phyloP scores from a whole-genome alignment of 2,888 invertebrate genomes.

The Meloe dianella region DNA sequence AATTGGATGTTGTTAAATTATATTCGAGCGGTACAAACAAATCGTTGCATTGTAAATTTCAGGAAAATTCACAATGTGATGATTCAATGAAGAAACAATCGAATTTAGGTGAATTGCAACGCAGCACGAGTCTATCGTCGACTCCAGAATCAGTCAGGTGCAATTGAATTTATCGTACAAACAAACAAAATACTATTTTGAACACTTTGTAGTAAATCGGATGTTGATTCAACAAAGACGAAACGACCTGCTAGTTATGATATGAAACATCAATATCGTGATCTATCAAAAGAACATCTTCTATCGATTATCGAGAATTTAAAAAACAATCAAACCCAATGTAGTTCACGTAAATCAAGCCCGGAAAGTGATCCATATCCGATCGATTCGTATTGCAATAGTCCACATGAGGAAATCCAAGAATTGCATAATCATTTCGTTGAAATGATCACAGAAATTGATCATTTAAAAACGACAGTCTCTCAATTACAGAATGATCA shows the following conservation, averaged over 20 bases:
- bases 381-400: slow-evolving; percentile 27
- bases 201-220: background rate
- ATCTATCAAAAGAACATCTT: slow-evolving; percentile 21
- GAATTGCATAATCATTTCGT: slow-evolving; percentile 30
- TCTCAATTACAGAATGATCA: slow-evolving; percentile 23
- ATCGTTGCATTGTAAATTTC: slow-evolving; percentile 13
- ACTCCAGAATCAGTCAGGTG: slow-evolving; percentile 15
- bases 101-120: slow-evolving; percentile 14
- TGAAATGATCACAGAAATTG: slow-evolving; percentile 31
- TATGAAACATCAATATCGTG: slow-evolving; percentile 21
- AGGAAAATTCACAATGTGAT: slow-evolving; percentile 8
- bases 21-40: slow-evolving; percentile 21
- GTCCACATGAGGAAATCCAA: slow-evolving; percentile 33
- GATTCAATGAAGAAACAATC: background rate
- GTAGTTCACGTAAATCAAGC: slow-evolving; percentile 27
- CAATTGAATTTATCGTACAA: background rate
- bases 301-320: slow-evolving; percentile 27
- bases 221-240: background rate
- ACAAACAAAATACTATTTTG: background rate
- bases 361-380: slow-evolving; percentile 33
- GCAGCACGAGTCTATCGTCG: slow-evolving; percentile 16
- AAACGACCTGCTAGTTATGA: background rate
- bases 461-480: slow-evolving; percentile 27
- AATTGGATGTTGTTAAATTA: slow-evolving; percentile 30
- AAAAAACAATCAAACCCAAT: slow-evolving; percentile 22